phyloP scores from a whole-genome alignment of 1,140 invertebrate genomes.

The Solenopsis fugax region DNA sequence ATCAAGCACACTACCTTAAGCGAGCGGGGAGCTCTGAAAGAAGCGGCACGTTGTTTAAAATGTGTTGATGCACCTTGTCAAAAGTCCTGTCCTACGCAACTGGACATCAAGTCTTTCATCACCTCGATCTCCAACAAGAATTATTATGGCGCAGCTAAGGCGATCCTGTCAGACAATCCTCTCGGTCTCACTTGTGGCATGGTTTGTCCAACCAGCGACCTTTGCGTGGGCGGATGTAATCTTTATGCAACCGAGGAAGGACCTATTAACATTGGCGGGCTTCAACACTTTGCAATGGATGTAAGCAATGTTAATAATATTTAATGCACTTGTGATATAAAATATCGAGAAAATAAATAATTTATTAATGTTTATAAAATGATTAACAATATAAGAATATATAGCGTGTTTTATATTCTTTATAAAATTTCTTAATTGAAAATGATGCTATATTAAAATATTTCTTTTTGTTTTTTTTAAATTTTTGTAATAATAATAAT shows the following conservation, averaged over 20 bases:
- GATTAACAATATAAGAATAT: constrained; percentile 14
- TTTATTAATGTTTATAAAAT: constrained; percentile 12
- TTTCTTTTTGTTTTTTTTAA: background rate
- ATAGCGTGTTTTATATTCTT: background rate
- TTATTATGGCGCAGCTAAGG: constrained; percentile 99
- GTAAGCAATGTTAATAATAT: constrained; percentile 86
- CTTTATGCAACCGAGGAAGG: constrained; percentile 98
- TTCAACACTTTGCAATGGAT: constrained; percentile 99
- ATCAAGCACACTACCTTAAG: constrained; percentile 99
- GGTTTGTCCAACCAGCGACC: constrained; percentile 99
- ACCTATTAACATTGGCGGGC: constrained; percentile 98
- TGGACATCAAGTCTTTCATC: constrained; percentile 99
- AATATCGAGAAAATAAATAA: background rate
- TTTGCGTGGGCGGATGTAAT: constrained; percentile 99
- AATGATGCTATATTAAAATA: background rate
- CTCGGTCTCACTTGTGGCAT: constrained; percentile 98
- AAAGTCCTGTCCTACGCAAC: constrained; percentile 98
- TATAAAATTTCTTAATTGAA: constrained; percentile 6
- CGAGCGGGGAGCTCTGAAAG: constrained; percentile 96
- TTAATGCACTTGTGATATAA: background rate
- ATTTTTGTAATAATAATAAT: constrained; percentile 11
- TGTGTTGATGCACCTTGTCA: constrained; percentile 99
- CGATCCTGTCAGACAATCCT: constrained; percentile 99
- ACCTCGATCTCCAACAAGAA: constrained; percentile 99
- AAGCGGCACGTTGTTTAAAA: constrained; percentile 97